Evolutionary conservation across 92 coral and sea anemone genomes (phyloP).

Genomic region (Palythoa grandiflora): DNA sequence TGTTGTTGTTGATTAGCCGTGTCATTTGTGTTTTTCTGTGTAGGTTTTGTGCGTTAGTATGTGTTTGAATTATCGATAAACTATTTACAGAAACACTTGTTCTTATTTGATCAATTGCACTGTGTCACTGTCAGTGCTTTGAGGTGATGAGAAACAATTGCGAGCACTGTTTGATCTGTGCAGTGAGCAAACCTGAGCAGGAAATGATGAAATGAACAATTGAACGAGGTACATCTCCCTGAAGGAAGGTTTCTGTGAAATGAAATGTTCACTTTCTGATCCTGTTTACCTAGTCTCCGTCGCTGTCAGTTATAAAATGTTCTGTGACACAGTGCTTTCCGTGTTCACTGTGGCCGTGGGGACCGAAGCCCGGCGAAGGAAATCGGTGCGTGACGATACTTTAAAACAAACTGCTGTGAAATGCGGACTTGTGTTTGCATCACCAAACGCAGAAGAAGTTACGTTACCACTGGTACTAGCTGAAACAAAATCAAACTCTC

Average conservation of each 20-base stretch:
- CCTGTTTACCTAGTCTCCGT: background rate
- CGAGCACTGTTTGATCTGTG: constrained; percentile 66
- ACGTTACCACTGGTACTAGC: no score
- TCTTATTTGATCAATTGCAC: constrained; percentile 84
- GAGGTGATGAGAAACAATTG: constrained; percentile 80
- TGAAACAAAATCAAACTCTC: no score
- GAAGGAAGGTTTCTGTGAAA: constrained; percentile 32
- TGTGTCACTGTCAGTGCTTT: constrained; percentile 45
- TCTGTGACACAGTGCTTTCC: no score
- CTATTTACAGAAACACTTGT: constrained; percentile 78
- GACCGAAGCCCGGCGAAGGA: no score
- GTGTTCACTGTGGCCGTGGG: no score
- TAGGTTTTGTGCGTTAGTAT: constrained; percentile 26
- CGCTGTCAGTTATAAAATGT: no score
- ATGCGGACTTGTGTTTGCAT: no score
- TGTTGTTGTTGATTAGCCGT: background rate
- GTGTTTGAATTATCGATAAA: background rate
- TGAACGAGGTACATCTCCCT: background rate
- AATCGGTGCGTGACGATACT: no score
- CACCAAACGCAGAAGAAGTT: no score
- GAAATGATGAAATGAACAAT: constrained; percentile 61
- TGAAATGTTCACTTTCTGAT: constrained; percentile 59
- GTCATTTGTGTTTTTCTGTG: constrained; percentile 31
- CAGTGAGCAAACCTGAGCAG: constrained; percentile 58
- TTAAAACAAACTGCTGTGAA: no score